These are phyloP conservation scores for Spicauda simplicius DNA, from an alignment of 2,888 invertebrate species.

Conservation along the genomic window DNA sequence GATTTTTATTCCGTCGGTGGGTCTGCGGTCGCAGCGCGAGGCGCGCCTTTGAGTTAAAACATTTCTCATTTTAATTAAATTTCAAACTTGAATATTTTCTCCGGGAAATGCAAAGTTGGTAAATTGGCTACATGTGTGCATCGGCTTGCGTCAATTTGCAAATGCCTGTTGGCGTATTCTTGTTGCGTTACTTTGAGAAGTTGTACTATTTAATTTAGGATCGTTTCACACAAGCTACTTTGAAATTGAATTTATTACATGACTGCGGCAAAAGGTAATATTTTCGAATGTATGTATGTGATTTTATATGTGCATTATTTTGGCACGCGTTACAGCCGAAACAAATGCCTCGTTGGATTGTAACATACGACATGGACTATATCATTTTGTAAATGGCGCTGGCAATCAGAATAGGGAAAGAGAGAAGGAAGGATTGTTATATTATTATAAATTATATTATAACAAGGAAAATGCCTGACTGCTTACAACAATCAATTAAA, in stretches of 20 bases:
- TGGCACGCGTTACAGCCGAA: too few relatives aligned
- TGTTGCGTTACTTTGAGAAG: not conserved
- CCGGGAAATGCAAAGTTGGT: constrained; percentile 22
- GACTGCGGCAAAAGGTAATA: too few relatives aligned
- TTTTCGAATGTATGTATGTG: too few relatives aligned
- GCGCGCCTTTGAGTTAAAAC: constrained; percentile 27
- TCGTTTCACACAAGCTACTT: not conserved
- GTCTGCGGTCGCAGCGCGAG: not conserved
- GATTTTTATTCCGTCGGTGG: constrained; percentile 5
- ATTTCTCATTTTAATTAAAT: constrained; percentile 35
- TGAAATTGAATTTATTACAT: not conserved
- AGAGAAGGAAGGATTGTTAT: too few relatives aligned
- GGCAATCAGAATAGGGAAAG: too few relatives aligned
- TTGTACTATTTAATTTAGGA: not conserved
- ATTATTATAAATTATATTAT: too few relatives aligned
- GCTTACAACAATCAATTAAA: too few relatives aligned
- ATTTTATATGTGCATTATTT: too few relatives aligned
- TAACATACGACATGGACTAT: too few relatives aligned
- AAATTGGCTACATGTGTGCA: constrained; percentile 11
- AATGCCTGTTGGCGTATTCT: constrained; percentile 3
- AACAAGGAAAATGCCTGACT: too few relatives aligned
- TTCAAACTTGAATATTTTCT: constrained; percentile 28
- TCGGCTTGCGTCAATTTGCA: constrained; percentile 21
- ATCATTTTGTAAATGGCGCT: too few relatives aligned
- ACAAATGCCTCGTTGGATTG: too few relatives aligned